Evolutionary conservation across 2,113 vertebrate genomes (phyloP), one percentile per base, ranked within the genome.

Genomic region (Ptilorrhoa leucosticta): DNA sequence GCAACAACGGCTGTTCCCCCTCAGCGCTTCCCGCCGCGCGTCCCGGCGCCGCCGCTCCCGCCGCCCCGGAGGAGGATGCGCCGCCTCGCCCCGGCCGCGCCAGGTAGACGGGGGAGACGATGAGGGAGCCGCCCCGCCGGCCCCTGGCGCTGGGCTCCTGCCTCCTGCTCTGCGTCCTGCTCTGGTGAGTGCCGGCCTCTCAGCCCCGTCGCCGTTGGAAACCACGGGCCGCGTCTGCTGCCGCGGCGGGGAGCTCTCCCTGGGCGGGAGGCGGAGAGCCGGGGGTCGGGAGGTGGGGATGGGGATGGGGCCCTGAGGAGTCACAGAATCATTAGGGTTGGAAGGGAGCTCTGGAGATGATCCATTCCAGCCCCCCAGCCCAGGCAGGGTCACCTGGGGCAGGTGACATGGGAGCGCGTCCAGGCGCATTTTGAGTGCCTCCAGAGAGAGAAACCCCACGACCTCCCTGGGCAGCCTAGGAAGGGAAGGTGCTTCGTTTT

Each of bases 41-140:
- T 33, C 30, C 40, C 63, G 63, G 13, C 27, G 15, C 50, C 23
- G 8, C 65, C 6, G n/a, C 53, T 30, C 65, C 80, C 50, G 51
- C 65, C 1, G 72, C 44, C 75, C 51, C 92, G 94, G 60, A 22
- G 94, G 78, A 98, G 96, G 97, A 98, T 97, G 98, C 97, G 96
- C 97, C 97, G 97, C 96, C 95, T 76, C 92, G 95, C 68, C 90
- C 84, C 94, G 95, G 92, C 94, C 71, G 97, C 92, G 50, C 85
- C 90, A 97, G 93, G 94, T 28, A 92, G 72, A 94, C 44, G 23
- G 93, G 85, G 96, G 84, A 95, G 90, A 97, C 97, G 82, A 98
- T 97, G 98, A 98, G 83, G 98, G 97, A 97, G 97, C 95, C 93
- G 95, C 91, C 95, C 88, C 96, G 85, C 85, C 97, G 97, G 96